Evolutionary conservation across 1,140 invertebrate genomes (phyloP), one percentile per base, ranked within the genome.

Genomic region (Aphaenogaster ashmeadi): DNA sequence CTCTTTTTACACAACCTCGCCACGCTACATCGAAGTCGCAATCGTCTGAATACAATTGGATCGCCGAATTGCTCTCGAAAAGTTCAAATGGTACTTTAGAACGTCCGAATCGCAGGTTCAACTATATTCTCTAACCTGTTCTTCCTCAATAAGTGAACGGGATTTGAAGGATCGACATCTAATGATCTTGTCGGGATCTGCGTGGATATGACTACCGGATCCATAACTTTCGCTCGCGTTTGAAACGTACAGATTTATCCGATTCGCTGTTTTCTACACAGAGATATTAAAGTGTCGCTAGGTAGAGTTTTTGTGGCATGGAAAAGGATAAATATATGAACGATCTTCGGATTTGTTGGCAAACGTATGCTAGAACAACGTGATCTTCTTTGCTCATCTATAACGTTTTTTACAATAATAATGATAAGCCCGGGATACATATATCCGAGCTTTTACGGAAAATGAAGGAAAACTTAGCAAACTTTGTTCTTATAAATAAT

Each of bases 191-290:
- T 83, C 44, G 62, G 86, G 58, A 86, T 88, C 77, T 36, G 50
- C 78, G 71, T 66, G 50, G 41, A 5, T 50, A 67, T 62, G 44
- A 71, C 89, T 91, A 88, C 89, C 77, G 86, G 71, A 88, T 91
- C 86, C 87, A 90, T 90, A 90, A 90, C 47, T 90, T 74, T 90
- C 88, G 54, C 62, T 90, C 81, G 71, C 64, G 80, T 91, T 81
- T 87, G 5, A 66, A 87, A 6, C 54, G 54, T 71, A 81, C 77
- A 72, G 86, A 90, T 88, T 91, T 88, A 88, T 90, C 87, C 89
- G 87, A 81, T 88, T 75, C 54, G 89, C 54, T 81, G 89, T 81
- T 88, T 91, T 90, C 81, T 77, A 91, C 84, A 77, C 86, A 60
- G 72, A 78, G 81, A 71, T 90, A 86, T 90, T 90, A 90, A 91